phyloP scores from a whole-genome alignment of 64 coral and sea anemone species.

The Dendronephthya gigantea region DNA sequence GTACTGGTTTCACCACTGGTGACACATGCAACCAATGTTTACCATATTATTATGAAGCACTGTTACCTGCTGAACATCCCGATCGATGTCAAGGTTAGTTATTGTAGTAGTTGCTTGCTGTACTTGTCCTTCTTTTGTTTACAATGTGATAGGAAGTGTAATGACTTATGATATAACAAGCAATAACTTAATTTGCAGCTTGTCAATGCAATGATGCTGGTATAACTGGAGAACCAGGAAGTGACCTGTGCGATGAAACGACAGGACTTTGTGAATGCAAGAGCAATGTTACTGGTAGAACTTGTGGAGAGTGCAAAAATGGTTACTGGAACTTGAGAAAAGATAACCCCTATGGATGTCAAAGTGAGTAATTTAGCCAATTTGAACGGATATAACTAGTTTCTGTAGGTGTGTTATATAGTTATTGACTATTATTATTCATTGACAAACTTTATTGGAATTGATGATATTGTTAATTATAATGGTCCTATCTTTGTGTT shows the following conservation, averaged over 20 bases:
- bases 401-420: no score
- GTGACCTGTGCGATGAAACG: conserved; percentile 31
- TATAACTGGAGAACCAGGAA: conserved; percentile 26
- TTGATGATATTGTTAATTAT: no score
- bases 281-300: conserved; percentile 50
- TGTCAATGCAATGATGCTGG: conserved; percentile 66
- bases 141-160: no score
- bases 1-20: conserved; percentile 67
- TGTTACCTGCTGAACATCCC: conserved; percentile 10
- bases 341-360: conserved; percentile 49
- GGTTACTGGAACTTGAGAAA: conserved; percentile 63
- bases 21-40: conserved; percentile 64
- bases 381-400: no score
- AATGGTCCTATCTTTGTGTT: no score
- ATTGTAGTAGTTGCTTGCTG: no score
- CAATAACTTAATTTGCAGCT: conserved; percentile 14
- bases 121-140: no score
- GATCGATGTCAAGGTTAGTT: conserved; percentile 70
- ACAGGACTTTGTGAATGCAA: conserved; percentile 86
- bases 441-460: no score
- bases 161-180: neutral
- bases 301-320: conserved; percentile 52
- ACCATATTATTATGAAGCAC: conserved; percentile 46
- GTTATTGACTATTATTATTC: no score
- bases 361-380: conserved; percentile 62